Evolutionary conservation across 2,113 vertebrate genomes (phyloP), one percentile per base, ranked within the genome.

Genomic region (human): DNA sequence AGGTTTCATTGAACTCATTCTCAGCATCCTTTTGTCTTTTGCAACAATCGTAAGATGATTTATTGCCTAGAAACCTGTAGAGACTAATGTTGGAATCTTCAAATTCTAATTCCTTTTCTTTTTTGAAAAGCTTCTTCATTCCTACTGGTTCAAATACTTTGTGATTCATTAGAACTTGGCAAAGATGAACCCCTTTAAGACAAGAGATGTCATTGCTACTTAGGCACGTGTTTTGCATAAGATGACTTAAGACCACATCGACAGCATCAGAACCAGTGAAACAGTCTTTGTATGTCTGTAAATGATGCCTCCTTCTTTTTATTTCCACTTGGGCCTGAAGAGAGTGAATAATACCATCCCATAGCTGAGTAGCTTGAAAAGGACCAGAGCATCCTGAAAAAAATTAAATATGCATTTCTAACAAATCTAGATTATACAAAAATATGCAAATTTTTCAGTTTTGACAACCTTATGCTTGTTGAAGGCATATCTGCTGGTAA

Each of bases 151-250:
- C 99, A 64, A 99, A 99, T 94, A 99, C 99, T 95, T 99, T 99
- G 23, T 99, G 99, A 95, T 99, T 99, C 99, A 99, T 99, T 97
- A 99, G 91, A 0, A 98, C 98, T 94, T 99, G 99, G 97, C 99
- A 99, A 23, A 99, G 99, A 25, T 98, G 98, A 61, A 99, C 97
- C 32, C 99, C 99, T 97, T 99, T 99, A 66, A 99, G 98, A 23
- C 98, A 98, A 73, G 99, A 99, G 97, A 99, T 98, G 38, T 99
- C 99, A 80, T 97, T 99, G 72, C 98, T 98, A 98, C 98, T 99
- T 85, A 99, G 98, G 94, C 98, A 98, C 72, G 98, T 98, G 80
- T 99, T 99, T 98, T 99, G 99, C 99, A 99, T 99, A 91, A 99
- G 98, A 93, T 99, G 99, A 97, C 99, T 99, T 92, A 99, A 98